Percentiles rank a stretch among this genome's conserved stretches.
Conservation (phyloP, 2,797 vertebrate species). For the Phoxinus dragarum region DNA sequence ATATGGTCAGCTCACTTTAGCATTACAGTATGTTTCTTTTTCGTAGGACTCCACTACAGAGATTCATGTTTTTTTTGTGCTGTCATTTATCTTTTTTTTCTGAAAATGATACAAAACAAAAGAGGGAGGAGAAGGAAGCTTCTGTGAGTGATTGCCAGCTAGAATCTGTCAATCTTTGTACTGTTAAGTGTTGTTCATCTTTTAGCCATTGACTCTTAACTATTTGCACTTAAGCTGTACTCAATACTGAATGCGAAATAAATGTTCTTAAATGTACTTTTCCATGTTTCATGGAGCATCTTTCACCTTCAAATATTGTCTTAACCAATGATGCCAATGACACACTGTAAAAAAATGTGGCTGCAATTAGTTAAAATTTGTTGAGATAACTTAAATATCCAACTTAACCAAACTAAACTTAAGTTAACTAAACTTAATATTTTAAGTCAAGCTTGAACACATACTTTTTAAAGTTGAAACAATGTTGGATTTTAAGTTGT, state of each 20-base stretch:
- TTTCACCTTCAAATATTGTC: not conserved
- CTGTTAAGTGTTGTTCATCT: conserved; percentile 90
- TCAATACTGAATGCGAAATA: conserved; percentile 99
- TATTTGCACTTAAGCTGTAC: conserved; percentile 99
- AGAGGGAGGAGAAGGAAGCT: conserved; percentile 75
- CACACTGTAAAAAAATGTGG: too few species aligned
- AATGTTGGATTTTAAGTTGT: too few species aligned
- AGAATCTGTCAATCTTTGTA: conserved; percentile 96
- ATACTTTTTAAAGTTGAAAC: too few species aligned
- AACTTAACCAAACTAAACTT: too few species aligned
- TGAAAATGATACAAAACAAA: conserved; percentile 50
- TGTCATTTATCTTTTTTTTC: conserved; percentile 87
- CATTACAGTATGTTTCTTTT: conserved; percentile 78
- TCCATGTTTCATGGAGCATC: not conserved
- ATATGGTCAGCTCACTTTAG: conserved; percentile 83
- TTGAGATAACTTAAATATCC: too few species aligned
- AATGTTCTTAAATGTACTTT: conserved; percentile 96
- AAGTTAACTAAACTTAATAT: too few species aligned
- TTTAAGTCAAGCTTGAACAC: too few species aligned
- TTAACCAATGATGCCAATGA: not conserved
- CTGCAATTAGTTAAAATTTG: too few species aligned
- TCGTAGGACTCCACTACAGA: conserved; percentile 90
- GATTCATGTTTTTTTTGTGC: conserved; percentile 90
- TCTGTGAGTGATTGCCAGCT: conserved; percentile 87
- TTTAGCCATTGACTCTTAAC: conserved; percentile 94